Percentiles rank a stretch among this genome's conserved stretches.
These are phyloP conservation scores for Crambe crambe DNA, from an alignment of 37 sponge, comb jelly and placozoan species.

Conservation along the genomic window DNA sequence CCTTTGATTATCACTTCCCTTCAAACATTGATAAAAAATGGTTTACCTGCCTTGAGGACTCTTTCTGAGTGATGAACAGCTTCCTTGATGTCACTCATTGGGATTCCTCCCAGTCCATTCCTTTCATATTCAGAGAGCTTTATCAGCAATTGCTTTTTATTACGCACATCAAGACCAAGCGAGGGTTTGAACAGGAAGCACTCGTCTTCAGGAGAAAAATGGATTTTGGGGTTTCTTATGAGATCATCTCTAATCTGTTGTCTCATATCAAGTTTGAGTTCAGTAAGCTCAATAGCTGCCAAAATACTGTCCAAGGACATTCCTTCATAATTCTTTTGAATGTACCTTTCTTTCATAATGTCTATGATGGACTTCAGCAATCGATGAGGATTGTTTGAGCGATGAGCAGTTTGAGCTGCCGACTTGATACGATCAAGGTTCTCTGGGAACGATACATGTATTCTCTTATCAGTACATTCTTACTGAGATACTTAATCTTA, in stretches of 20 bases:
- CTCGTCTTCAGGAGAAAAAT: slow-evolving; percentile 27
- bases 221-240: slow-evolving; percentile 51
- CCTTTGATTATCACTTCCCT: no score
- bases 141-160: slow-evolving; percentile 42
- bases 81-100: slow-evolving; percentile 56
- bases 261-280: slow-evolving; percentile 34
- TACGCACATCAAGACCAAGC: slow-evolving; percentile 48
- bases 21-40: no score
- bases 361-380: slow-evolving; percentile 63
- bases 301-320: slow-evolving; percentile 53
- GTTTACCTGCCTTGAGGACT: slow-evolving; percentile 37
- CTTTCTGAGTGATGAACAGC: slow-evolving; percentile 66
- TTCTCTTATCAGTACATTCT: no score
- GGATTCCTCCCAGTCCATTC: slow-evolving; percentile 65
- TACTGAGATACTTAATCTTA: no score
- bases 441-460: no score
- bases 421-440: background rate
- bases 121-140: slow-evolving; percentile 42
- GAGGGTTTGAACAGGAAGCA: slow-evolving; percentile 61
- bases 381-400: slow-evolving; percentile 44
- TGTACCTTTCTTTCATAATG: slow-evolving; percentile 50
- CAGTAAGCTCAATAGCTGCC: slow-evolving; percentile 1
- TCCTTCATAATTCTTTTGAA: slow-evolving; percentile 32
- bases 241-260: slow-evolving; percentile 50
- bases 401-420: slow-evolving; percentile 1